A percentile compares a stretch with the other conserved stretches of the same genome.
These are phyloP conservation scores for Aphelenchoides avenae DNA, from an alignment of 1,140 invertebrate species.

Conservation along the genomic window DNA sequence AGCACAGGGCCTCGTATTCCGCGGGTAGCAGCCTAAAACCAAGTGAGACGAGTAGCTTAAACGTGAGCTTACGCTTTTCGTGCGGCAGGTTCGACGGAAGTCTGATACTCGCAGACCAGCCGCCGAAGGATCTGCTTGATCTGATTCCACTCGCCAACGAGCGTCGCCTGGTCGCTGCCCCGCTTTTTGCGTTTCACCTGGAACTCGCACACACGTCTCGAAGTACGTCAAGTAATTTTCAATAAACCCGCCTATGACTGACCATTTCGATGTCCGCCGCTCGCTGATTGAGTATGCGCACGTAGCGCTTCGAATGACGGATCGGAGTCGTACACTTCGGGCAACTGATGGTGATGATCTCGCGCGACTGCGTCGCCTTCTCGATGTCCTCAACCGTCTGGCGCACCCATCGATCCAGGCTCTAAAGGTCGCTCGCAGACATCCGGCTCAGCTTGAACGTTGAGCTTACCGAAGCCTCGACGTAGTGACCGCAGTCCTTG, in stretches of 20 bases:
- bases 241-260: background rate
- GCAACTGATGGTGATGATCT: conserved; percentile 13
- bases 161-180: background rate
- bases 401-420: conserved; percentile 7
- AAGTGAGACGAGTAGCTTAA: too few relatives aligned
- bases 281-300: conserved; percentile 7
- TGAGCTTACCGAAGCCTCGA: too few relatives aligned
- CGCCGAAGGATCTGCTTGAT: too few relatives aligned
- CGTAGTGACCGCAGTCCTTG: too few relatives aligned
- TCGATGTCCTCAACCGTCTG: background rate
- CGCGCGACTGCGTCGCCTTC: background rate
- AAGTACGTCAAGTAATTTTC: background rate
- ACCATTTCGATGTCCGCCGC: conserved; percentile 18
- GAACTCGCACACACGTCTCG: background rate
- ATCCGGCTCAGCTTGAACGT: too few relatives aligned
- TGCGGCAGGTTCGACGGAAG: too few relatives aligned
- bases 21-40: too few relatives aligned
- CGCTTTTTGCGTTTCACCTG: background rate
- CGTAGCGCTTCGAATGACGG: conserved; percentile 15
- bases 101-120: too few relatives aligned
- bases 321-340: conserved; percentile 18
- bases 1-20: too few relatives aligned
- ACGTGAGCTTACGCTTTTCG: too few relatives aligned
- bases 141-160: background rate
- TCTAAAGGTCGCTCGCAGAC: background rate